These are phyloP conservation scores for Engystomops pustulosus DNA, from an alignment of 2,113 vertebrate genomes.

Conservation along the genomic window DNA sequence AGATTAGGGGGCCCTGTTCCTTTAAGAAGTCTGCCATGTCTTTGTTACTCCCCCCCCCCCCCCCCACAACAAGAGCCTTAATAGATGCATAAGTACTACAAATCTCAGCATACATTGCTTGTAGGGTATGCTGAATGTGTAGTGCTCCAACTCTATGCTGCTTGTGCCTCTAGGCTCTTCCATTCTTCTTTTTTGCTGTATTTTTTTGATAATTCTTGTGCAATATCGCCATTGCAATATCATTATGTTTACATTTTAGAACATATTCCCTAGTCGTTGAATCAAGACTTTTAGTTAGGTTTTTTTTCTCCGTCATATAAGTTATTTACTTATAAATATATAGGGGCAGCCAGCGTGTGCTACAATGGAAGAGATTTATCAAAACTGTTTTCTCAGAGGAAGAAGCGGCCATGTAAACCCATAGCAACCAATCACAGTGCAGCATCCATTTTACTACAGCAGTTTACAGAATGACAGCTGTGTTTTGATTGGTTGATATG, in stretches of 20 bases:
- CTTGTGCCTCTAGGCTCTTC: not conserved
- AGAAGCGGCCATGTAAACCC: not conserved
- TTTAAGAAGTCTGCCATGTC: too few species aligned
- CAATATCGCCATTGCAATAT: conserved; percentile 37
- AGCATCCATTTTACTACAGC: not conserved
- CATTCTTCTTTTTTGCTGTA: not conserved
- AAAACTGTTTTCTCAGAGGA: too few species aligned
- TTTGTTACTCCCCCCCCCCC: too few species aligned
- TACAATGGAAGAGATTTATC: not conserved
- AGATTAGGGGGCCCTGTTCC: too few species aligned
- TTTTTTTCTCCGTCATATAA: not conserved
- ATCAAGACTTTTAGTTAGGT: not conserved
- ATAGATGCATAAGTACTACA: not conserved
- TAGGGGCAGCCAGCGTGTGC: not conserved
- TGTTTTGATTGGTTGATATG: not conserved
- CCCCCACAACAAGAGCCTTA: too few species aligned
- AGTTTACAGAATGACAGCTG: not conserved
- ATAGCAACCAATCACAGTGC: not conserved
- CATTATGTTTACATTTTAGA: conserved; percentile 53
- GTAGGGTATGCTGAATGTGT: not conserved
- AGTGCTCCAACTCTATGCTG: not conserved
- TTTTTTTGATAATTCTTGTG: not conserved
- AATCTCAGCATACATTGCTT: conserved; percentile 8
- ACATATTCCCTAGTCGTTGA: not conserved
- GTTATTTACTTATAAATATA: not conserved